phyloP scores from a whole-genome alignment of 37 sponge, comb jelly and placozoan genomes.

The Halisarca cf. caerulea region DNA sequence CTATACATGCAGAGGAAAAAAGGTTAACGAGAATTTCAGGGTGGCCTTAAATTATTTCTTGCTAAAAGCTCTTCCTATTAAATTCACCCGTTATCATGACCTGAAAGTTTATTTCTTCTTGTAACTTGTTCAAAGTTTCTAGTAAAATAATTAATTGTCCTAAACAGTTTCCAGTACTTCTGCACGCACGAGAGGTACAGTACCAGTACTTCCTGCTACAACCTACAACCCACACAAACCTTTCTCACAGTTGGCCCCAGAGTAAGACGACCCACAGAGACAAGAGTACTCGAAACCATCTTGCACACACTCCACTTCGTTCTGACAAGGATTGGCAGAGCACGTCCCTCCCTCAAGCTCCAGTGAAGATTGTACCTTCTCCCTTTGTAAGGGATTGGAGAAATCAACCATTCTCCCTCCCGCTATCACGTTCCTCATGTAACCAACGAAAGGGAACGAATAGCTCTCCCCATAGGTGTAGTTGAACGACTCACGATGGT shows the following conservation, averaged over 20 bases:
- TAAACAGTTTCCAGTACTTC: no score
- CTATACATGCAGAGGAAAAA: no score
- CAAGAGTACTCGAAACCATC: conserved; percentile 7
- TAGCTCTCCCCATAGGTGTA: background rate
- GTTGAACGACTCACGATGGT: background rate
- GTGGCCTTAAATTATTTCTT: no score
- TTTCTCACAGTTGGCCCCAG: conserved; percentile 55
- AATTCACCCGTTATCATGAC: no score
- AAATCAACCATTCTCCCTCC: conserved; percentile 56
- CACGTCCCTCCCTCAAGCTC: conserved; percentile 38
- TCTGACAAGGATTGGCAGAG: conserved; percentile 38
- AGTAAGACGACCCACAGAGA: conserved; percentile 43
- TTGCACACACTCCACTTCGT: conserved; percentile 58
- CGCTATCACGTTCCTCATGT: conserved; percentile 56
- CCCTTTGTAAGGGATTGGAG: conserved; percentile 24
- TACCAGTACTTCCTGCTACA: background rate
- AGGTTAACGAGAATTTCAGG: no score
- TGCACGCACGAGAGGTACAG: no score
- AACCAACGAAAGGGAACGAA: conserved; percentile 37
- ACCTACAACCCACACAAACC: conserved; percentile 3
- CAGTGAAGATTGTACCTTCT: background rate
- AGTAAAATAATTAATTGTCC: no score
- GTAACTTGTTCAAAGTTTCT: no score
- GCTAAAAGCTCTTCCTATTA: no score
- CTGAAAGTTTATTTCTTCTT: no score